Conservation (phyloP, 1,140 invertebrate species). For the Eriocheir sinensis region DNA sequence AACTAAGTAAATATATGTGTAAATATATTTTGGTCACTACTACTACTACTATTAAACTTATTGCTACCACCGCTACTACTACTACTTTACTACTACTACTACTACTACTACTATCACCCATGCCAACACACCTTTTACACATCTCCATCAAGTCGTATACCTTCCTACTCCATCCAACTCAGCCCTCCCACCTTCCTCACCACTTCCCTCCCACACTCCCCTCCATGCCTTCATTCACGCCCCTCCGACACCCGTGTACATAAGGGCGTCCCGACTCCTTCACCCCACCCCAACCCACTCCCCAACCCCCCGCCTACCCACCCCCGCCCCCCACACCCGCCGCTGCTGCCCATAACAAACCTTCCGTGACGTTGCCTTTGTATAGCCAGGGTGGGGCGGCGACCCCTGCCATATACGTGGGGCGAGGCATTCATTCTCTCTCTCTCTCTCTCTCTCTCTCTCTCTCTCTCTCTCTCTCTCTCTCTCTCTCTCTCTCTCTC, state of each 20-base stretch:
- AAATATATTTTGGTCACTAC: too few species aligned
- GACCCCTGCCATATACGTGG: background rate
- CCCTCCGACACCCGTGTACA: background rate
- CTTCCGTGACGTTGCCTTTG: background rate
- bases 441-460: too few species aligned
- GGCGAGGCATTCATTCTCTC: background rate
- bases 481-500: background rate
- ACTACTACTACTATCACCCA: background rate
- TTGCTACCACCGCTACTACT: background rate
- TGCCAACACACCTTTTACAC: background rate
- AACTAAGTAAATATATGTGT: too few species aligned
- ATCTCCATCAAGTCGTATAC: too few species aligned
- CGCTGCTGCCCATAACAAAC: slow-evolving; percentile 20
- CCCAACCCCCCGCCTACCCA: too few species aligned
- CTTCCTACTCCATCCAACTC: too few species aligned
- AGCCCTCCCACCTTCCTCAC: too few species aligned
- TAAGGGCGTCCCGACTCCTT: background rate
- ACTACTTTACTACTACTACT: background rate
- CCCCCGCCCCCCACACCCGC: background rate
- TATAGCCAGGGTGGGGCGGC: background rate
- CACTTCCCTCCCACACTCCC: background rate
- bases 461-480: background rate
- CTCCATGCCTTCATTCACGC: background rate
- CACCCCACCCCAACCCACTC: too few species aligned
- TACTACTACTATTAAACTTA: too few species aligned